Conservation (phyloP, 2,888 invertebrate genomes). For the Allacma fusca region DNA sequence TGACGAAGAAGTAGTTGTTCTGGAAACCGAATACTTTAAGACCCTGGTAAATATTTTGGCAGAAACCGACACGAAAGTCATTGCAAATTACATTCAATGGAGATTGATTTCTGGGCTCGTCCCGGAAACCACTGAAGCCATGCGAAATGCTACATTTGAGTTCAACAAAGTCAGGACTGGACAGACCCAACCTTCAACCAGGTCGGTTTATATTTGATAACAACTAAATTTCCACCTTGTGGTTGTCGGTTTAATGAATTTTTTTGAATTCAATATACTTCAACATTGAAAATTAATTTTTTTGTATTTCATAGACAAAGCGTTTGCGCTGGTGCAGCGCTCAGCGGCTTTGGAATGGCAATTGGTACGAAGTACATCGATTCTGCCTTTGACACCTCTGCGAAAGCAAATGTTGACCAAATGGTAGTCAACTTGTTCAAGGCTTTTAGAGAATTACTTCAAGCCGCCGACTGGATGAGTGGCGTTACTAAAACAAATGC, state of each 20-base stretch:
- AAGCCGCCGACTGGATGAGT: constrained; percentile 82
- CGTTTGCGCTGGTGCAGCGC: constrained; percentile 49
- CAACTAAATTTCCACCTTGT: too few relatives aligned
- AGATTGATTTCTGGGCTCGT: constrained; percentile 50
- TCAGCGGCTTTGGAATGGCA: constrained; percentile 55
- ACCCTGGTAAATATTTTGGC: constrained; percentile 42
- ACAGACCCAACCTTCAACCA: constrained; percentile 47
- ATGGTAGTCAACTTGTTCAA: constrained; percentile 78
- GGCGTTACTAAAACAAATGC: constrained; percentile 74
- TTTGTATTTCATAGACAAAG: constrained; percentile 35
- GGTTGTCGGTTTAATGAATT: background rate
- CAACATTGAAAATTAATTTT: too few relatives aligned
- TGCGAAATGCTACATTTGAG: constrained; percentile 56
- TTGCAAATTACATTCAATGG: constrained; percentile 55
- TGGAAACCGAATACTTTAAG: constrained; percentile 47
- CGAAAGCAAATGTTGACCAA: constrained; percentile 65
- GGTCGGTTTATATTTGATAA: constrained; percentile 39
- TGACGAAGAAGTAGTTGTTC: constrained; percentile 46
- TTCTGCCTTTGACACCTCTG: constrained; percentile 48
- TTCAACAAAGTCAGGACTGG: constrained; percentile 57
- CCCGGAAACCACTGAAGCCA: constrained; percentile 53
- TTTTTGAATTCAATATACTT: too few relatives aligned
- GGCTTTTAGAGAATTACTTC: constrained; percentile 76
- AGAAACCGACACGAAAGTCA: too few relatives aligned
- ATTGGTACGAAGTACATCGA: constrained; percentile 56